phyloP scores from a whole-genome alignment of 1,140 invertebrate species.

The Euschistus heros region DNA sequence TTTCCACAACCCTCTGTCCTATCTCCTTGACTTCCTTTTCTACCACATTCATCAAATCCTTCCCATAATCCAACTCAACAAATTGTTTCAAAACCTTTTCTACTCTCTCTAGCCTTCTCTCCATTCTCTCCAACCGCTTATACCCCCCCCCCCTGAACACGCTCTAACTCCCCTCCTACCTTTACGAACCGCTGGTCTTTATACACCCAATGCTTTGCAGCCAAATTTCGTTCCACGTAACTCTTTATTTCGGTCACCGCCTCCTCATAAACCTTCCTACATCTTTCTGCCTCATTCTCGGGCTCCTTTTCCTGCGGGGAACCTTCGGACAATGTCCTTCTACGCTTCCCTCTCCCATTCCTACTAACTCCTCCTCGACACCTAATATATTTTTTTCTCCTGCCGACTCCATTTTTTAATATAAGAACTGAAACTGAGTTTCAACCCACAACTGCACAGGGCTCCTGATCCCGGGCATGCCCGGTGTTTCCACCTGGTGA shows the following conservation, averaged over 20 bases:
- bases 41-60: not conserved
- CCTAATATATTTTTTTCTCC: not conserved
- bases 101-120: too few species aligned
- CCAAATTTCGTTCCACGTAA: not conserved
- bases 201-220: not conserved
- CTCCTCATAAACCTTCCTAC: not conserved
- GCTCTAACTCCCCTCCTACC: not conserved
- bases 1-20: not conserved
- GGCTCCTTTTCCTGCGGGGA: not conserved
- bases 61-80: not conserved
- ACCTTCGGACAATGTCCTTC: not conserved
- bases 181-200: not conserved
- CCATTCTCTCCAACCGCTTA: too few species aligned
- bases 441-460: not conserved
- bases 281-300: not conserved
- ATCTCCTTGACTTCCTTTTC: not conserved
- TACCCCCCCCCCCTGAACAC: too few species aligned
- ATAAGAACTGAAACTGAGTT: not conserved
- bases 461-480: not conserved
- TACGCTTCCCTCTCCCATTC: not conserved
- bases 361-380: not conserved
- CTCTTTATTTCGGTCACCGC: not conserved
- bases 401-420: not conserved
- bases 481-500: too few species aligned
- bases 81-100: not conserved